phyloP scores from a whole-genome alignment of 2,113 vertebrate species.

The Manacus vitellinus region DNA sequence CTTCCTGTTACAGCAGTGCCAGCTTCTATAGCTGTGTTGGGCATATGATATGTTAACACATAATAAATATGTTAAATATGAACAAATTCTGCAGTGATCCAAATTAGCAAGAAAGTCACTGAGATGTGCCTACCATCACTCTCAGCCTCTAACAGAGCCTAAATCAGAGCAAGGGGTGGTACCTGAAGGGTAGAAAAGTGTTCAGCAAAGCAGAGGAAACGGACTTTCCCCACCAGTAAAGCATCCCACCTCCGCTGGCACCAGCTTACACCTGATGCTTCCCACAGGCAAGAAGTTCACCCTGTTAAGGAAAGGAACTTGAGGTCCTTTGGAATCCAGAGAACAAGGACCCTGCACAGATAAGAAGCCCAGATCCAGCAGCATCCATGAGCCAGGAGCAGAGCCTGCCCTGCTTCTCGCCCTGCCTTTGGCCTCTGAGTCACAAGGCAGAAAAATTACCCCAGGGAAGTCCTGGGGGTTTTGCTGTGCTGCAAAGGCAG shows the following conservation, averaged over 20 bases:
- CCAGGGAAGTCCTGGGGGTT: background rate
- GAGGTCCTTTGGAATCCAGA: background rate
- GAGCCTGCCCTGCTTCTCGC: accelerated
- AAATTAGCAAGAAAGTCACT: background rate
- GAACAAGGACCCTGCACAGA: background rate
- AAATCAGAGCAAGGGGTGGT: no score
- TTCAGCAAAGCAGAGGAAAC: background rate
- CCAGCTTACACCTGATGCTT: background rate
- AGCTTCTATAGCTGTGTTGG: background rate
- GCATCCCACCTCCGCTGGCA: background rate
- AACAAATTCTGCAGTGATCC: background rate
- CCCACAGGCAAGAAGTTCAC: background rate
- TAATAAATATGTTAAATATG: background rate
- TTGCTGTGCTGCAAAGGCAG: background rate
- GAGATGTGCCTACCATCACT: background rate
- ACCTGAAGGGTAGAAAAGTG: no score
- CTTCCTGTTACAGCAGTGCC: background rate
- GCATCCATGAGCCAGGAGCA: background rate
- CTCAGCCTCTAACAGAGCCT: background rate
- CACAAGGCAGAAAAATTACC: background rate
- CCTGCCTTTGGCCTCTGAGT: background rate
- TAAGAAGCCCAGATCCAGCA: background rate
- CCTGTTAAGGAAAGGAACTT: background rate
- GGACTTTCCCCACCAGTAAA: background rate
- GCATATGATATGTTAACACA: background rate